phyloP scores from a whole-genome alignment of 2,113 vertebrate genomes.

The Phocoena phocoena region DNA sequence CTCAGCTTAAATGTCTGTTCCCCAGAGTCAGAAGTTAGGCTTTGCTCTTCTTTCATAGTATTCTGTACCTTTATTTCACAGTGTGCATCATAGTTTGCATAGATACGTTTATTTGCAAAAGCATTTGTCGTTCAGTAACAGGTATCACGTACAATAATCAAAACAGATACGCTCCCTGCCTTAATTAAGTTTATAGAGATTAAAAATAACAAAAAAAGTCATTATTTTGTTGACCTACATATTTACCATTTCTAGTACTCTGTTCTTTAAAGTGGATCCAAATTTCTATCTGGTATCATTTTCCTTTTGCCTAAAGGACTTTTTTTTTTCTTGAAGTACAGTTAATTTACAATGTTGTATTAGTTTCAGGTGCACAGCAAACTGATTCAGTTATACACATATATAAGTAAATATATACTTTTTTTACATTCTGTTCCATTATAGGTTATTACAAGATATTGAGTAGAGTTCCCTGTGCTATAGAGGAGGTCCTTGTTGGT shows the following conservation, averaged over 20 bases:
- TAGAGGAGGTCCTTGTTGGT: not conserved
- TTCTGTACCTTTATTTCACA: not conserved
- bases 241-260: not conserved
- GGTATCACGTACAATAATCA: not conserved
- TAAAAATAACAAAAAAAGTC: not conserved
- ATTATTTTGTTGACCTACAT: not conserved
- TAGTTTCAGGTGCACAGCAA: not conserved
- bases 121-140: not conserved
- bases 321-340: not conserved
- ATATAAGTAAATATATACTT: not conserved
- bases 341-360: not conserved
- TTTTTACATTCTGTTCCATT: not conserved
- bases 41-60: not conserved
- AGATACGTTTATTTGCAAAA: not conserved
- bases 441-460: not conserved
- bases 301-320: not conserved
- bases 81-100: not conserved
- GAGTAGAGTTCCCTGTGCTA: not conserved
- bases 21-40: not conserved
- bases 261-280: not conserved
- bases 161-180: not conserved
- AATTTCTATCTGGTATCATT: not conserved
- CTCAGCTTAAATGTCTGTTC: not conserved
- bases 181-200: not conserved
- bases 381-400: not conserved